These are phyloP conservation scores for Drosophila macrospina DNA, from an alignment of 2,888 invertebrate genomes.

Conservation along the genomic window DNA sequence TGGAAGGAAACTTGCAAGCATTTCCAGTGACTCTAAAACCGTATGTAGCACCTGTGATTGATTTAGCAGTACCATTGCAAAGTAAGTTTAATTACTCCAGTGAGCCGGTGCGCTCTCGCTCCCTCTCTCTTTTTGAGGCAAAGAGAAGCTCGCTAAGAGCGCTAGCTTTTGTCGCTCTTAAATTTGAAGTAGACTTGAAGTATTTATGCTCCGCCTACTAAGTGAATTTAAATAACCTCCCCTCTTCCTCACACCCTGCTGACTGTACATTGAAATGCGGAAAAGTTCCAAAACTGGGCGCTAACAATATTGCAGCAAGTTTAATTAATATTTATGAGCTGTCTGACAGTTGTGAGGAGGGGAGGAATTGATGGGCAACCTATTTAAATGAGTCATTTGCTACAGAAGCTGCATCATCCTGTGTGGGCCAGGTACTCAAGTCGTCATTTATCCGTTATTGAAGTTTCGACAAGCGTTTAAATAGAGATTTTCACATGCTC, in stretches of 20 bases:
- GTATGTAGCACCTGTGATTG: conserved; percentile 69
- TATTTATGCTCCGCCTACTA: conserved; percentile 65
- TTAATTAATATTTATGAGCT: conserved; percentile 50
- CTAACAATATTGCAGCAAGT: conserved; percentile 30
- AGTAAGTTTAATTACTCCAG: conserved; percentile 45
- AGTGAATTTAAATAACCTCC: conserved; percentile 34
- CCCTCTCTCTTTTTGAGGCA: conserved; percentile 2
- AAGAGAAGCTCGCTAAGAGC: conserved; percentile 28
- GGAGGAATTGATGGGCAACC: neutral
- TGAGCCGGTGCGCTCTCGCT: neutral
- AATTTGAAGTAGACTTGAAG: conserved; percentile 3
- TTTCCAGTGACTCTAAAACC: conserved; percentile 65
- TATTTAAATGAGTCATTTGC: conserved; percentile 21
- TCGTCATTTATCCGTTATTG: conserved; percentile 57
- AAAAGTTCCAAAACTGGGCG: conserved; percentile 69
- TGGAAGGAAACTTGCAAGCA: conserved; percentile 64
- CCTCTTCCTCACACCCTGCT: neutral
- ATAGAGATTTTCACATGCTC: conserved; percentile 63
- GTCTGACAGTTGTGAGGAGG: neutral
- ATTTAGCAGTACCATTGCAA: conserved; percentile 49
- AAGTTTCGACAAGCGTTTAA: conserved; percentile 60
- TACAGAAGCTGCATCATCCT: neutral
- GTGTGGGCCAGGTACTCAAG: conserved; percentile 57
- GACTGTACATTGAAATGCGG: conserved; percentile 28
- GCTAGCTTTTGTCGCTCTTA: conserved; percentile 16